These are phyloP conservation scores for Rhabdomys dilectus DNA, from an alignment of 2,113 vertebrate genomes.

Conservation along the genomic window DNA sequence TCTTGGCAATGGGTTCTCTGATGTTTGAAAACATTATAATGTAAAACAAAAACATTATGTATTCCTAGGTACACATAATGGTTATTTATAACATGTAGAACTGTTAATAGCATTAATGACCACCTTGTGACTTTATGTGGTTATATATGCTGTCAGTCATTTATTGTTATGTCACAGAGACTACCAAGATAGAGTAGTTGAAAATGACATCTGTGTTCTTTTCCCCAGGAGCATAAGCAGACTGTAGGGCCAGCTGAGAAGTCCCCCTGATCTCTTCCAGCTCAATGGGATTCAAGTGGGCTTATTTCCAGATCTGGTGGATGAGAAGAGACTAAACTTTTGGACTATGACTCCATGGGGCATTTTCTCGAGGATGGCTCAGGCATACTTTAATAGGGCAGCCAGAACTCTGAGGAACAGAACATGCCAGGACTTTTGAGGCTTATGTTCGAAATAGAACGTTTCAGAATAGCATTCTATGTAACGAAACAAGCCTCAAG, in stretches of 20 bases:
- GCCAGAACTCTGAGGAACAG: not conserved
- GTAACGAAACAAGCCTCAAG: not conserved
- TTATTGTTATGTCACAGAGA: not conserved
- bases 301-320: not conserved
- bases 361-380: not conserved
- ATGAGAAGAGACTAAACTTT: not conserved
- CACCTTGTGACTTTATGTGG: not conserved
- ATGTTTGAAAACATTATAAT: slow-evolving; percentile 30
- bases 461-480: not conserved
- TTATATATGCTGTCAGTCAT: not conserved
- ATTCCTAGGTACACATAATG: not conserved
- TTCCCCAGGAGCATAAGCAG: not conserved
- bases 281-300: not conserved
- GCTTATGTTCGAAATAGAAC: not conserved
- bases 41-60: not conserved
- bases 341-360: not conserved
- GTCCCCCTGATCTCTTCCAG: not conserved
- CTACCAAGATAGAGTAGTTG: not conserved
- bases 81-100: not conserved
- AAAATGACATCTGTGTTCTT: not conserved
- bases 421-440: not conserved
- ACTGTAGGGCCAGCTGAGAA: not conserved
- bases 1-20: not conserved
- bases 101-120: not conserved
- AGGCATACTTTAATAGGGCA: not conserved